These are phyloP conservation scores for Cossypha dichroa DNA, from an alignment of 2,797 vertebrate species.

Conservation along the genomic window DNA sequence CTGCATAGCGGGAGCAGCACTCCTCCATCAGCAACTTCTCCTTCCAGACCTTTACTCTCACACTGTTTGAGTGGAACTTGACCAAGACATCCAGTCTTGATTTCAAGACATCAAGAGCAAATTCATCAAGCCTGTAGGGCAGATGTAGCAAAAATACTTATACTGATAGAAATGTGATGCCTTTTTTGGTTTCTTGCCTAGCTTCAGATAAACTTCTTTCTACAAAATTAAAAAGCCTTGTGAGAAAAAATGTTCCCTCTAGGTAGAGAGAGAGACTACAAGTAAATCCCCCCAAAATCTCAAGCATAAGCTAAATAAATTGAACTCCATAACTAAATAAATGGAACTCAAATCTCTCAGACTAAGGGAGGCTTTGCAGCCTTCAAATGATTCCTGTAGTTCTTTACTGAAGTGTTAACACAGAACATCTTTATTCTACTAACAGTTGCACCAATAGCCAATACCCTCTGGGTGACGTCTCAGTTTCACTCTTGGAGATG, in stretches of 20 bases:
- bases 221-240: constrained; percentile 4
- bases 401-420: constrained; percentile 40
- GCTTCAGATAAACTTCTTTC: not conserved
- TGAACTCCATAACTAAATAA: constrained; percentile 2
- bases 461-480: not conserved
- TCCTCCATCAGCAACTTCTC: not conserved
- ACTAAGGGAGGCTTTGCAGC: constrained; percentile 29
- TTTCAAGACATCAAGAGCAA: constrained; percentile 10
- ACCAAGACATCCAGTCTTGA: not conserved
- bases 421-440: constrained; percentile 7
- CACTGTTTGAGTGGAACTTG: not conserved
- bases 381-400: constrained; percentile 6
- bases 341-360: constrained; percentile 29
- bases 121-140: not conserved
- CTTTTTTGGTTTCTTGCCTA: not conserved
- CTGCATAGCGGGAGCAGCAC: not conserved
- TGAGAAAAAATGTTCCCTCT: not conserved
- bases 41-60: not conserved
- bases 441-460: not conserved
- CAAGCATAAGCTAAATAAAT: constrained; percentile 44
- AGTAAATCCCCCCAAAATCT: constrained; percentile 21
- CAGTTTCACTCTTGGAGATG: fast-evolving
- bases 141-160: constrained; percentile 23
- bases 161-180: not conserved
- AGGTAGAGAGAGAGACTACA: not conserved